Evolutionary conservation across 2,888 invertebrate species (phyloP), one percentile per base, ranked within the genome.

Genomic region (Amaurobius ferox): DNA sequence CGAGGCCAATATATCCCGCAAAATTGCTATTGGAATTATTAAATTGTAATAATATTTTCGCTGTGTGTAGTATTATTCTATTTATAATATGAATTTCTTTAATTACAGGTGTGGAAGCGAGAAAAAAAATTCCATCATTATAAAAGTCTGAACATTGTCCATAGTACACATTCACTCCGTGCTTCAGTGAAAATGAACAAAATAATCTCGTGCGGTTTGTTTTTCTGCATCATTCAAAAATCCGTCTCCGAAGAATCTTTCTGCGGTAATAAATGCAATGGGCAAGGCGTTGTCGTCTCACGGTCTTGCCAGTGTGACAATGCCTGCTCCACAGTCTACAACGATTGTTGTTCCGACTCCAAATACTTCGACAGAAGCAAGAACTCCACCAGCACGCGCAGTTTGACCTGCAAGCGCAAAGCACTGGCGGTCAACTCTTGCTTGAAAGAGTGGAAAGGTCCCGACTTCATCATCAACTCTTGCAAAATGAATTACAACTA

Each of bases 391-490:
- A 40, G 32, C 7, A 30, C 62, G 6, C 23, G 68, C 13, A 40
- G 28, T 13, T n/a, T 68, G 23, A 1, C 29, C 5, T 83, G 83
- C 77, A 83, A 83, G 26, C 2, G 77, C 6, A 83, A 73, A 1
- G 68, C 73, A 1, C 35, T 73, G 1, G 78, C 62, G 11, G 78
- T 86, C 0, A 73, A 61, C 67, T 68, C 61, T 1, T 86, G 85
- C 35, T 30, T 73, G 2, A 66, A 61, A 16, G 68, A 86, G 13
- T 86, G 85, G 85, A 78, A 78, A 0, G 85, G 85, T 5, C 85
- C 85, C 1, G 85, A 86, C 23, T 86, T 79, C 19, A 79, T 86
- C 6, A 32, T 67, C n/a, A 86, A 86, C n/a, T 79, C 78, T n/a
- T 86, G 85, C 78, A 67, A 61, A 2, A 30, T 55, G 0, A 28